A percentile compares a stretch with the other conserved stretches of the same genome.
phyloP scores from a whole-genome alignment of 2,888 invertebrate genomes.

The Trichacis sp. region DNA sequence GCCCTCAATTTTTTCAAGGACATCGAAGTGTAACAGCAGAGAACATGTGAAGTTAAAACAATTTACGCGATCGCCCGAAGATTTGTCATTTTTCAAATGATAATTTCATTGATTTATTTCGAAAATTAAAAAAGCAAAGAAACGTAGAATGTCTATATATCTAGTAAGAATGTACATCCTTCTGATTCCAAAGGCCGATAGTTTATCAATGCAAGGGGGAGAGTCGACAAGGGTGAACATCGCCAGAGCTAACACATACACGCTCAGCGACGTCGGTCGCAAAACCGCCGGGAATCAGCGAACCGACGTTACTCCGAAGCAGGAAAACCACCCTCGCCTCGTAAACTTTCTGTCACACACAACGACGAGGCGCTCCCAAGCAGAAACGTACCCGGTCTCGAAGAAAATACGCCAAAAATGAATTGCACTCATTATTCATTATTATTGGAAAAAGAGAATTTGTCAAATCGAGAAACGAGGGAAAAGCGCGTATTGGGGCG shows the following conservation, averaged over 20 bases:
- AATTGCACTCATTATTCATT: not conserved
- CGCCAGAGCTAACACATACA: constrained; percentile 34
- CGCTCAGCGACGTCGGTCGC: constrained; percentile 44
- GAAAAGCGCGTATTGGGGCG: too few species aligned
- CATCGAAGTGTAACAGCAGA: too few species aligned
- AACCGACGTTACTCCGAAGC: constrained; percentile 48
- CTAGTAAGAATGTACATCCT: constrained; percentile 22
- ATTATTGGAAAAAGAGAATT: not conserved
- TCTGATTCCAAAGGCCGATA: constrained; percentile 37
- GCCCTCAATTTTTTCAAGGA: too few species aligned
- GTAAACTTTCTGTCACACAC: constrained; percentile 49
- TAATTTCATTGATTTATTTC: not conserved
- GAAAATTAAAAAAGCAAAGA: not conserved
- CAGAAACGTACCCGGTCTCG: constrained; percentile 36
- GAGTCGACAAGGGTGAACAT: constrained; percentile 42
- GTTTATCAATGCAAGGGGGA: constrained; percentile 31
- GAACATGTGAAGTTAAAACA: too few species aligned
- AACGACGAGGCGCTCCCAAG: constrained; percentile 37
- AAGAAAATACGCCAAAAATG: constrained; percentile 10
- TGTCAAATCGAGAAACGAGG: not conserved
- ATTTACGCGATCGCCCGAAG: too few species aligned
- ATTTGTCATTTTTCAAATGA: not conserved
- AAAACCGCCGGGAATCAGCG: constrained; percentile 51
- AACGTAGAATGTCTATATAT: not conserved
- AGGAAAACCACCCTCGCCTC: constrained; percentile 44